These are phyloP conservation scores for Isaurus tuberculatus DNA, from an alignment of 92 coral and sea anemone species.

Conservation along the genomic window DNA sequence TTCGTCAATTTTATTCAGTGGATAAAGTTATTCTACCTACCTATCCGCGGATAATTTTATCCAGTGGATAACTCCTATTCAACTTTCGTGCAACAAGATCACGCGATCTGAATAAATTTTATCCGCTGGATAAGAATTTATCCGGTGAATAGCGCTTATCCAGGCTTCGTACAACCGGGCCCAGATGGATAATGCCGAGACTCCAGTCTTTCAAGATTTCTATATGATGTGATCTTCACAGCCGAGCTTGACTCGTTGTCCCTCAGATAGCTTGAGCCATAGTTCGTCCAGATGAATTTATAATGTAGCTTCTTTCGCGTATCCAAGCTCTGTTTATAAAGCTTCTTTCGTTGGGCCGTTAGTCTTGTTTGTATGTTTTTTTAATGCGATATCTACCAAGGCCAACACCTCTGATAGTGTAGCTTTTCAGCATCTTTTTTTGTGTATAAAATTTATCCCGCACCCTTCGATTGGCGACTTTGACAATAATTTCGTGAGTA, in stretches of 20 bases:
- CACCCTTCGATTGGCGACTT: neutral
- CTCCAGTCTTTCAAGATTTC: constrained; percentile 5
- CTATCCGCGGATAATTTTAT: too few relatives aligned
- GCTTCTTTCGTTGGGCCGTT: constrained; percentile 20
- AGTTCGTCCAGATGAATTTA: constrained; percentile 11
- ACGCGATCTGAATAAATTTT: too few relatives aligned
- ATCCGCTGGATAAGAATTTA: too few relatives aligned
- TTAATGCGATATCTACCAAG: constrained; percentile 10
- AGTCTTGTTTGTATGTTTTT: constrained; percentile 13
- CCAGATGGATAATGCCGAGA: constrained; percentile 2
- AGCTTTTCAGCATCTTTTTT: constrained; percentile 7
- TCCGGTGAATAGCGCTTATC: too few relatives aligned
- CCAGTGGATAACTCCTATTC: too few relatives aligned
- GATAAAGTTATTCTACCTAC: too few relatives aligned
- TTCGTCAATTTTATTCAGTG: too few relatives aligned
- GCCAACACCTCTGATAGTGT: constrained; percentile 12
- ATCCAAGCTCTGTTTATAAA: constrained; percentile 13
- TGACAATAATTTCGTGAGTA: neutral
- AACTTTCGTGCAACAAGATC: too few relatives aligned
- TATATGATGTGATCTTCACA: neutral
- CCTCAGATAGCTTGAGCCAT: constrained; percentile 13
- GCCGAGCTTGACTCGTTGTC: constrained; percentile 8
- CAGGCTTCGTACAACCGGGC: too few relatives aligned
- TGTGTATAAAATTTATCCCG: constrained; percentile 13
- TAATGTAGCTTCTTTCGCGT: constrained; percentile 15